Evolutionary conservation across 2,113 vertebrate species (phyloP).

Genomic region (Narcine bancroftii): DNA sequence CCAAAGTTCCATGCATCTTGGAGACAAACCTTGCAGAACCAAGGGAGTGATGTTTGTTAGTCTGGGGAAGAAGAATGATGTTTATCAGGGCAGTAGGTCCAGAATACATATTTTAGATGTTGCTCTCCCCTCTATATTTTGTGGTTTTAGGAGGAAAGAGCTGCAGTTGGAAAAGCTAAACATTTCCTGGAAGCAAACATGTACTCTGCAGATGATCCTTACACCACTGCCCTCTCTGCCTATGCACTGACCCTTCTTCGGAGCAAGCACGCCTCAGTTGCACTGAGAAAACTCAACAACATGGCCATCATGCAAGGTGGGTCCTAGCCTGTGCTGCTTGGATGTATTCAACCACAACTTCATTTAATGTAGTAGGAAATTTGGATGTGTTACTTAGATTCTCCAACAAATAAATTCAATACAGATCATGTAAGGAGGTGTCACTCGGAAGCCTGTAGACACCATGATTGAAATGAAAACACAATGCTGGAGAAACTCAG

Average conservation of each 20-base stretch:
- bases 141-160: conserved; percentile 66
- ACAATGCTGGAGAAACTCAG: too few relatives aligned
- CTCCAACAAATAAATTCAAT: too few relatives aligned
- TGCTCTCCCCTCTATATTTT: conserved; percentile 18
- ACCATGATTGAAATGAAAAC: too few relatives aligned
- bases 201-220: conserved; percentile 75
- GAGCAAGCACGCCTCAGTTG: conserved; percentile 60
- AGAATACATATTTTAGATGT: neutral
- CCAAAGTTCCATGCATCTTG: too few relatives aligned
- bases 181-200: conserved; percentile 74
- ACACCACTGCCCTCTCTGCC: conserved; percentile 71
- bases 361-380: too few relatives aligned
- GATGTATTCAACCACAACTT: neutral
- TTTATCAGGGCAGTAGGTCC: neutral
- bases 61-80: neutral
- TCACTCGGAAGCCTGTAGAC: too few relatives aligned
- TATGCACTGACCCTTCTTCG: conserved; percentile 72
- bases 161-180: conserved; percentile 70
- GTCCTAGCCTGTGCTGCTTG: neutral
- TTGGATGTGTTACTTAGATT: too few relatives aligned
- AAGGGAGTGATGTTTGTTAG: neutral
- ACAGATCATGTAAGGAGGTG: too few relatives aligned
- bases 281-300: conserved; percentile 70
- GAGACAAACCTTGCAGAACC: too few relatives aligned
- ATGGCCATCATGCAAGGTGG: conserved; percentile 81